A percentile compares a stretch with the other conserved stretches of the same genome.
These are phyloP conservation scores for Discoglossus pictus DNA, from an alignment of 2,797 vertebrate genomes.

Conservation along the genomic window DNA sequence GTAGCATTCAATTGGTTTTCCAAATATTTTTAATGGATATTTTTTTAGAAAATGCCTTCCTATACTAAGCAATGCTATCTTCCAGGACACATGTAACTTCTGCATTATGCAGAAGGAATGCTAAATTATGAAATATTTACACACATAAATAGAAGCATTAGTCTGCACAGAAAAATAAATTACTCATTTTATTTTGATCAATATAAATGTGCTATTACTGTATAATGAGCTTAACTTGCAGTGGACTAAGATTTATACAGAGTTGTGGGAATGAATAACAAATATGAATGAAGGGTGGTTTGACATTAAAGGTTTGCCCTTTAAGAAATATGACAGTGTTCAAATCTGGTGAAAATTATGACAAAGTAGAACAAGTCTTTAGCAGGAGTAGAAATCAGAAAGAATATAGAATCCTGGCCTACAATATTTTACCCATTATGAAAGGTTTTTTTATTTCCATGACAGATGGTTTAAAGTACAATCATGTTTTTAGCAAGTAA, in stretches of 20 bases:
- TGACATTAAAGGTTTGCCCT: slow-evolving; percentile 13
- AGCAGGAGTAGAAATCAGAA: neutral
- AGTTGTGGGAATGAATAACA: neutral
- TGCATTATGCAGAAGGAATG: neutral
- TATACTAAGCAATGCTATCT: too few species aligned
- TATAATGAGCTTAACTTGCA: neutral
- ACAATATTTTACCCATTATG: slow-evolving; percentile 6
- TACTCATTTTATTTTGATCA: neutral
- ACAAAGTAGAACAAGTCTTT: neutral
- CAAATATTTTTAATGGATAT: too few species aligned
- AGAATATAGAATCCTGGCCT: too few species aligned
- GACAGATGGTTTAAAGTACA: slow-evolving; percentile 29
- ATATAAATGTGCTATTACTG: neutral
- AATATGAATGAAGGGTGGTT: neutral
- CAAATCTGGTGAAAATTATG: neutral
- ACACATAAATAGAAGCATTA: slow-evolving; percentile 1
- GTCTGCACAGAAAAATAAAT: neutral
- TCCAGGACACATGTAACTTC: neutral
- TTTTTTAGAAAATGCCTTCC: too few species aligned
- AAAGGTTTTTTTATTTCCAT: slow-evolving; percentile 12
- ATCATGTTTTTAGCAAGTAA: too few species aligned
- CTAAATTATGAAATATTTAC: neutral
- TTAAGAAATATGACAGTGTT: neutral
- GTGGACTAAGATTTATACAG: neutral
- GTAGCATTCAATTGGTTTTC: too few species aligned